These are phyloP conservation scores for Bruchidius siliquastri DNA, from an alignment of 2,888 invertebrate genomes.

Conservation along the genomic window DNA sequence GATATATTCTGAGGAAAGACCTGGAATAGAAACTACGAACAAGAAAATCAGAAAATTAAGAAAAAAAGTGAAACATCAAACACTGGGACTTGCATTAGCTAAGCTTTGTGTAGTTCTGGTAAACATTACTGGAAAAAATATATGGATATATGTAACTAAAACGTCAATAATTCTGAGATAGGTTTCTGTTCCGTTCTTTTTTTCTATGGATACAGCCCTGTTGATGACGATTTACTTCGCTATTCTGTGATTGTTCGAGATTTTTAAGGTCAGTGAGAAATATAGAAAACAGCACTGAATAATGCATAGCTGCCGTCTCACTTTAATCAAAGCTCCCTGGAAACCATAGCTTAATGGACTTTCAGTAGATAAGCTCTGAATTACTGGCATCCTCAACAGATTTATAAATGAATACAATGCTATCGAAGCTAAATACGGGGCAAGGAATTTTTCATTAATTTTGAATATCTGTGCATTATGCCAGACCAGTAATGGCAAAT, in stretches of 20 bases:
- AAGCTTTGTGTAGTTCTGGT: no score
- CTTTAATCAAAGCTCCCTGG: background rate
- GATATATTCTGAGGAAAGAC: no score
- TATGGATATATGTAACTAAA: no score
- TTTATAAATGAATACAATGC: background rate
- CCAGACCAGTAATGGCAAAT: no score
- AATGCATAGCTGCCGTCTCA: background rate
- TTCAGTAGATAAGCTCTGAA: background rate
- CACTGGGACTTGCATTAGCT: no score
- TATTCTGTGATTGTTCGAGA: background rate
- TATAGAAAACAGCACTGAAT: background rate
- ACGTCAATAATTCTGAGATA: no score
- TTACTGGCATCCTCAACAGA: background rate
- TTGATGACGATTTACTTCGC: no score
- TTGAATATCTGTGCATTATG: background rate
- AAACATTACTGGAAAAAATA: no score
- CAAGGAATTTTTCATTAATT: background rate
- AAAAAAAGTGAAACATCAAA: no score
- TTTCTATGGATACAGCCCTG: background rate
- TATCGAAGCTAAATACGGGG: background rate
- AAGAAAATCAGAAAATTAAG: no score
- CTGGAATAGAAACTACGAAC: no score
- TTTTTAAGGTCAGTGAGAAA: background rate
- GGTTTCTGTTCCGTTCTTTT: no score
- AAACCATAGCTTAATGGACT: background rate